Percentiles rank a stretch among this genome's conserved stretches.
Evolutionary conservation across 2,797 vertebrate species (phyloP).

Genomic region (Characodon lateralis): DNA sequence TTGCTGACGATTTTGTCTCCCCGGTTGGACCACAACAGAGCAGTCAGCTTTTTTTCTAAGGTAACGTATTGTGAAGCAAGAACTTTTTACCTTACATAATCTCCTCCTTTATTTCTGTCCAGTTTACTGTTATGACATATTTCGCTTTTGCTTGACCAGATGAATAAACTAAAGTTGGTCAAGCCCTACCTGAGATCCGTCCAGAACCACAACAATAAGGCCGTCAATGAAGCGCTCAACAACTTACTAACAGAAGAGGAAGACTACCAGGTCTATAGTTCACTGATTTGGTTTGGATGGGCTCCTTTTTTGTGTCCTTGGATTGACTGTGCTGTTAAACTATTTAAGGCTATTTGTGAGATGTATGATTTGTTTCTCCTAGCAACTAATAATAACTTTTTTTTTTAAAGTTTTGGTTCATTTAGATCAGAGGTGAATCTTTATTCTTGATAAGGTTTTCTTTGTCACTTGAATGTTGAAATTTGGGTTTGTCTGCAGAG

Average conservation of each 20-base stretch:
- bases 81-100: accelerated
- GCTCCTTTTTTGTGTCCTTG: neutral
- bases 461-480: neutral
- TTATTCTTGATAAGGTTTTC: neutral
- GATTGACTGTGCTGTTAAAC: too few species aligned
- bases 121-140: neutral
- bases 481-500: slow-evolving; percentile 75
- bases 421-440: neutral
- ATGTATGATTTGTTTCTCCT: neutral
- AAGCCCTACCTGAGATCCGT: slow-evolving; percentile 93
- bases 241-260: slow-evolving; percentile 91
- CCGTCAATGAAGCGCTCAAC: slow-evolving; percentile 91
- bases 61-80: slow-evolving; percentile 60
- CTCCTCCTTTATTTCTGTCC: neutral
- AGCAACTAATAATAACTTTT: neutral
- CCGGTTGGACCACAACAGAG: slow-evolving; percentile 88
- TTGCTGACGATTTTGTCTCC: slow-evolving; percentile 89
- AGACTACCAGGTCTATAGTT: slow-evolving; percentile 86
- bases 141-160: slow-evolving; percentile 67
- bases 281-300: neutral
- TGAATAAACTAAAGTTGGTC: slow-evolving; percentile 87
- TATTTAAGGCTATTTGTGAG: too few species aligned
- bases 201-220: slow-evolving; percentile 92
- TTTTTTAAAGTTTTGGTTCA: neutral
- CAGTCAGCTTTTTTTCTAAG: slow-evolving; percentile 89